Evolutionary conservation across 2,113 vertebrate genomes (phyloP), one percentile per base, ranked within the genome.

Genomic region (Acinonyx jubatus): DNA sequence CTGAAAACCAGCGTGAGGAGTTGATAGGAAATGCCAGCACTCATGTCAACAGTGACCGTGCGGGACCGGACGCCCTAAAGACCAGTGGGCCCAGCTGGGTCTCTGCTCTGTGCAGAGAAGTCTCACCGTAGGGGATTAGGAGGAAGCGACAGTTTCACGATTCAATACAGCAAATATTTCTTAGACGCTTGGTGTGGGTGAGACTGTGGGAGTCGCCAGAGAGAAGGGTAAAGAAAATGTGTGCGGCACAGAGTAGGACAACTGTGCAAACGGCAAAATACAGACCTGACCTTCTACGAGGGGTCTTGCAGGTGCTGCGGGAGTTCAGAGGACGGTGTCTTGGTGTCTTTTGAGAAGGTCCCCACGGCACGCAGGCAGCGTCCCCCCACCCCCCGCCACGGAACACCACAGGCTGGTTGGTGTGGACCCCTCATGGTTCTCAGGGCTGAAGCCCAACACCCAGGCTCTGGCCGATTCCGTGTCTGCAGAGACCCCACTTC

Each of bases 91-190:
- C 45, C 18, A 4, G 11, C 55, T 13, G 23, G 10, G 2, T 9
- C 45, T 25, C 65, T 19, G 29, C 27, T 29, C 2, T 1, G 0
- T 13, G 23, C 87, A 5, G 12, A 33, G 12, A 15, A 1, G 55
- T 12, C 5, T 1, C 0, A 6, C 25, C 10, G 0, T 12, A 9
- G 15, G 12, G 13, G 48, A 21, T 0, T 0, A 21, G 8, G 18
- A 41, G 16, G 71, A 52, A 80, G 78, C 36, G 10, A 36, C 71
- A 50, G 18, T 0, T 27, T 31, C 13, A 27, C 3, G 4, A 55
- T 31, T 19, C 45, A 36, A 11, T 36, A 14, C 33, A n/a, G 7
- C 29, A 27, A 11, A 19, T 16, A 48, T 33, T 15, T 38, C 33
- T 18, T 1, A 55, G 18, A 14, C 7, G 2, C 25, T 33, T 33